A percentile compares a stretch with the other conserved stretches of the same genome.
phyloP scores from a whole-genome alignment of 2,797 vertebrate species.

The Gallinago stenura region DNA sequence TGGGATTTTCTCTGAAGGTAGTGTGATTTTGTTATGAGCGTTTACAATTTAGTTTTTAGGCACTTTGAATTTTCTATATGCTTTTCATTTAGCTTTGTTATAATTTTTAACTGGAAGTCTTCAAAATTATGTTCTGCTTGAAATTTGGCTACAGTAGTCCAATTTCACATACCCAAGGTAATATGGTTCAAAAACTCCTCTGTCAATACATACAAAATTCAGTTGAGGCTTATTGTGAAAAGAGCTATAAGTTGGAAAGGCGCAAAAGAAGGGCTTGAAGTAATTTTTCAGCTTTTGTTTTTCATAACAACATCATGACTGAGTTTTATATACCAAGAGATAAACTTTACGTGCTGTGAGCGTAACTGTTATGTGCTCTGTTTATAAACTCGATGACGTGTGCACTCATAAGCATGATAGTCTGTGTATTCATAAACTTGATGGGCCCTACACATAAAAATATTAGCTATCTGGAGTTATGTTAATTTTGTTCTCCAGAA shows the following conservation, averaged over 20 bases:
- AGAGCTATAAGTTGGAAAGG: not conserved
- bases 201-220: not conserved
- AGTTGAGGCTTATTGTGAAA: not conserved
- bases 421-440: not conserved
- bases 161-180: not conserved
- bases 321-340: slow-evolving; percentile 12
- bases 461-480: not conserved
- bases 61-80: not conserved
- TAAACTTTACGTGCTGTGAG: not conserved
- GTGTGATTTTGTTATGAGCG: not conserved
- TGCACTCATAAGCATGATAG: not conserved
- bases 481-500: not conserved
- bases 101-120: not conserved
- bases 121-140: not conserved
- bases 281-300: slow-evolving; percentile 15
- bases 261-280: not conserved
- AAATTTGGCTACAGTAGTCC: not conserved
- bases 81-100: not conserved
- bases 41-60: not conserved
- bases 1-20: not conserved
- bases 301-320: not conserved
- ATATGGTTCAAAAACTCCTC: not conserved
- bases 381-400: slow-evolving; percentile 10
- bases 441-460: not conserved
- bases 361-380: not conserved